Evolutionary conservation across 2,888 invertebrate species (phyloP), one percentile per base, ranked within the genome.

Genomic region (Lysandra bellargus): DNA sequence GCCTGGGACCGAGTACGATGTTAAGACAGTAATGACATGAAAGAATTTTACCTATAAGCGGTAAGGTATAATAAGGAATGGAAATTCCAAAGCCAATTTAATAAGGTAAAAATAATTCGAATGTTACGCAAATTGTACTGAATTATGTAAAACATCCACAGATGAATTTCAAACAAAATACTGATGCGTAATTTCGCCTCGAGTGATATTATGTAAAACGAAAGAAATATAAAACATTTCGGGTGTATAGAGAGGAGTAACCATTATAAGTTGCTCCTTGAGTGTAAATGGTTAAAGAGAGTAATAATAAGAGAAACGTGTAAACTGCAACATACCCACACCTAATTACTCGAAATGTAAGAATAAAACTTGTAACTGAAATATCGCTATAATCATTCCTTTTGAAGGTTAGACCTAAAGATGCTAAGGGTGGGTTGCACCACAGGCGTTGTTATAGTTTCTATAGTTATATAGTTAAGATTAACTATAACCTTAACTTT

Each of bases 11-110:
- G 69, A 37, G 69, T 69, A 33, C 33, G 33, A 69, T 69, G 69
- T 33, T 17, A 37, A 64, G 64, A 69, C 69, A 69, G 69, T 69
- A 69, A 69, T 69, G 69, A 37, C 37, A 69, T 69, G 37, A 1
- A 69, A 69, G 33, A 69, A 69, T 5, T 1, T 1, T 33, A 5
- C 4, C 33, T 69, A 14, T 33, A 69, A 69, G 14, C 30, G 33
- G 64, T 64, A 64, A 23, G 6, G 69, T 69, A 69, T 33, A 12
- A 4, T 4, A 33, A 33, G 30, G 6, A 69, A 33, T 69, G 4
- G 30, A 69, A 69, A 69, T 69, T 33, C 14, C 14, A 69, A 69
- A 14, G 33, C 69, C 14, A 30, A 30, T 3, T 30, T 9, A 33
- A 12, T 69, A 69, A 4, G 33, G 33, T 5, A 64, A 69, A 14